Evolutionary conservation across 2,797 vertebrate species (phyloP), one percentile per base, ranked within the genome.

Genomic region (Phrynocephalus vlangalii): DNA sequence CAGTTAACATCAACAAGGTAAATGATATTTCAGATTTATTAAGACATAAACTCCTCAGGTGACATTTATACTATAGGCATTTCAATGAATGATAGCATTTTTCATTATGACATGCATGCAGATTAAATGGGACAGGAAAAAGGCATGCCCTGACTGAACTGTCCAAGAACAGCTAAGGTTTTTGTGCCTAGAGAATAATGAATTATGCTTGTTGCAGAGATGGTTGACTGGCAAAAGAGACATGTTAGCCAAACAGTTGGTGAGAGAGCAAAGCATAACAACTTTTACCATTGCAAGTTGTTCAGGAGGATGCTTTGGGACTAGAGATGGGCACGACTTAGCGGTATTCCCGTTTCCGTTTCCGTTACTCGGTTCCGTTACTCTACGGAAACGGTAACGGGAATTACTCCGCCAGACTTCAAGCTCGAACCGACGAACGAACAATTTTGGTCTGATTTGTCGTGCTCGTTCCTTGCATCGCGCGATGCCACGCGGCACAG

Each of bases 1-100:
- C 56, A 92, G 79, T 90, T 85, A 82, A 28, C n/a, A 86, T 82
- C 88, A 84, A 66, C 38, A 86, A 88, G 38, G 67, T 48, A 86
- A 30, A n/a, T 1, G 81, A 85, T 88, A 30, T 92, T 90, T 88
- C 66, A 86, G 87, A 68, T 10, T 9, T 79, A 75, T 87, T 84
- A 88, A 93, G 91, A 90, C 60, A 68, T 76, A 85, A 11, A 2
- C 0, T 38, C 56, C 66, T 81, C 73, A 77, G 63, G 2, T 9
- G 73, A 68, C 28, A 80, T 87, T 73, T 89, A 44, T 75, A 38
- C 20, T 85, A 87, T 5, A 2, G 20, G 26, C 15, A 68, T 87
- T 82, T 88, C 66, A 90, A 86, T 85, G 83, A 91, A 84, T 66
- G 24, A 73, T 75, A 10, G 18, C 63, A 89, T 87, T 22, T 30